phyloP scores from a whole-genome alignment of 2,113 vertebrate genomes.

The Natator depressus region DNA sequence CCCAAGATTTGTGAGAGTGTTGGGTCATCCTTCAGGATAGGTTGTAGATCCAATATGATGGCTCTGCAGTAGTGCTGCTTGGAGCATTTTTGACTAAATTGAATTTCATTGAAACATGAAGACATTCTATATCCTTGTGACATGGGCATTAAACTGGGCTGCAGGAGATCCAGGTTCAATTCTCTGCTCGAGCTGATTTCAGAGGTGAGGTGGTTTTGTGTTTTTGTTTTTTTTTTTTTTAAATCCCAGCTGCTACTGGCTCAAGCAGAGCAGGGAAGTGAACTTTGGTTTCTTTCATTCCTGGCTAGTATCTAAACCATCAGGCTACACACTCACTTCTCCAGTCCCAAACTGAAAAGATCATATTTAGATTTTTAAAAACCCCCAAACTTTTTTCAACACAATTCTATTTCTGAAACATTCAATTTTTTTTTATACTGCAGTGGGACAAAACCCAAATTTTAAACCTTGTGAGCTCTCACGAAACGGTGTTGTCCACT shows the following conservation, averaged over 20 bases:
- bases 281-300: background rate
- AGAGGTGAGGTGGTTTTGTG: background rate
- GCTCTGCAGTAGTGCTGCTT: background rate
- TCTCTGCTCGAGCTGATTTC: background rate
- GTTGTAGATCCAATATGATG: fast-evolving
- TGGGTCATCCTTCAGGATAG: too few species aligned
- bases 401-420: background rate
- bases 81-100: background rate
- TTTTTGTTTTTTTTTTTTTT: background rate
- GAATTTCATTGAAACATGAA: background rate
- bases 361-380: background rate
- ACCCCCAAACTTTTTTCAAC: too few species aligned
- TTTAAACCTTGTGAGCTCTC: background rate
- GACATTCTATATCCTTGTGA: background rate
- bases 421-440: background rate
- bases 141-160: fast-evolving
- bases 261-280: background rate
- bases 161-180: background rate
- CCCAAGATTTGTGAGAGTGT: too few species aligned
- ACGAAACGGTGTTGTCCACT: background rate
- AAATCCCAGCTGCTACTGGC: background rate
- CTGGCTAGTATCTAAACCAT: background rate
- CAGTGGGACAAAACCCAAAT: background rate
- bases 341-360: background rate
- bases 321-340: background rate